Conservation (phyloP, 2,113 vertebrate genomes). For the Solea solea region DNA sequence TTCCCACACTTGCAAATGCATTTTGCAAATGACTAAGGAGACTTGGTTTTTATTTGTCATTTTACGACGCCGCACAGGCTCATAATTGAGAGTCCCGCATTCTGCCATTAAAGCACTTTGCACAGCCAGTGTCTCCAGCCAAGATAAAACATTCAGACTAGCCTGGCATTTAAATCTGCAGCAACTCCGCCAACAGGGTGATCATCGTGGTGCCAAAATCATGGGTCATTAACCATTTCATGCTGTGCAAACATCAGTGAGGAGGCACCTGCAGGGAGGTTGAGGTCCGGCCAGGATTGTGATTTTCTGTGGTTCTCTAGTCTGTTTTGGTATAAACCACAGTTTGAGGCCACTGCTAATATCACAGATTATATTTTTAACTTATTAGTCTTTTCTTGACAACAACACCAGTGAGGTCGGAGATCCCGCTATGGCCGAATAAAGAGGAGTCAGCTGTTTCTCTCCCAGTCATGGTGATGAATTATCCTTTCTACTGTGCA, state of each 20-base stretch:
- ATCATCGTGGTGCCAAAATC: conserved; percentile 22
- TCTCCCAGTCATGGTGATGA: not conserved
- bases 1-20: not conserved
- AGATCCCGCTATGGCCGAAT: not conserved
- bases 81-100: conserved; percentile 35
- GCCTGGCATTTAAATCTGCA: conserved; percentile 37
- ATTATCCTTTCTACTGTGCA: conserved; percentile 16
- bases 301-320: conserved; percentile 33
- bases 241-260: conserved; percentile 54
- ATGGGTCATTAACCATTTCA: conserved; percentile 54
- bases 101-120: conserved; percentile 34
- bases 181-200: conserved; percentile 30
- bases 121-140: conserved; percentile 2
- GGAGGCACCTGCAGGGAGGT: not conserved
- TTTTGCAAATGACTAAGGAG: conserved; percentile 6
- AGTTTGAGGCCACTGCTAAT: conserved; percentile 4
- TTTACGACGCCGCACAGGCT: conserved; percentile 22
- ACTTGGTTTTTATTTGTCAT: conserved; percentile 16
- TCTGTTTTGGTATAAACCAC: conserved; percentile 6
- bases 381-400: not conserved
- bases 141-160: conserved; percentile 47
- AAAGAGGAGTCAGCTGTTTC: conserved; percentile 1
- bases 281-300: not conserved
- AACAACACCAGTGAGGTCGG: not conserved
- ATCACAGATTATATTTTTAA: conserved; percentile 27